A percentile compares a stretch with the other conserved stretches of the same genome.
Conservation (phyloP, 2,113 vertebrate genomes). For the Etheostoma spectabile region DNA sequence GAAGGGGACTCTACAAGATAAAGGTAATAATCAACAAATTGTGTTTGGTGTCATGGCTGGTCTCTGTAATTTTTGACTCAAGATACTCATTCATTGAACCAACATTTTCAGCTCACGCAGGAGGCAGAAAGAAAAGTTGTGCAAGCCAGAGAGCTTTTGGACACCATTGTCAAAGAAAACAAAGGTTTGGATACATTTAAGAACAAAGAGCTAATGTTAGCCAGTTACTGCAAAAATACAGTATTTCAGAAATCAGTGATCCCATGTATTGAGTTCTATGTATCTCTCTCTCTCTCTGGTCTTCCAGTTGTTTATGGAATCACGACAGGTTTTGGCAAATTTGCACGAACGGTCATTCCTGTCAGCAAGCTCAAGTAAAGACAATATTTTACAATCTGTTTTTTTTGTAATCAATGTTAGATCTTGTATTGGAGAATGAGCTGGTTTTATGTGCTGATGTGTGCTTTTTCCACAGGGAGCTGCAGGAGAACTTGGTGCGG, state of each 20-base stretch:
- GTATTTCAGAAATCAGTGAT: neutral
- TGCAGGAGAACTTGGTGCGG: slow-evolving; percentile 97
- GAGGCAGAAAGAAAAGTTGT: slow-evolving; percentile 91
- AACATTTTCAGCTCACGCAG: slow-evolving; percentile 86
- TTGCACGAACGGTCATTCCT: slow-evolving; percentile 96
- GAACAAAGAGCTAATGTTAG: neutral
- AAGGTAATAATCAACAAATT: slow-evolving; percentile 85
- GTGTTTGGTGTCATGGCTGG: slow-evolving; percentile 1
- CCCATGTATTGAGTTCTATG: neutral
- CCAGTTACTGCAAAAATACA: neutral
- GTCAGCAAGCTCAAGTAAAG: slow-evolving; percentile 92
- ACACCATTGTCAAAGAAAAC: slow-evolving; percentile 94
- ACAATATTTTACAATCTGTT: neutral
- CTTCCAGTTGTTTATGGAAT: slow-evolving; percentile 96
- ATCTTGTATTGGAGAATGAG: neutral
- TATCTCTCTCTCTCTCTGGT: slow-evolving; percentile 46
- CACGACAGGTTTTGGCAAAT: slow-evolving; percentile 98
- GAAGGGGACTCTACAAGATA: slow-evolving; percentile 94
- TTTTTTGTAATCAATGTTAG: slow-evolving; percentile 8
- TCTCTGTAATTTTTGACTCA: slow-evolving; percentile 54
- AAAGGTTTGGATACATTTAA: slow-evolving; percentile 83
- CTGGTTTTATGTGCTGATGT: neutral
- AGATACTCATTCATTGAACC: slow-evolving; percentile 2
- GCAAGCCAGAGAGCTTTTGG: slow-evolving; percentile 92
- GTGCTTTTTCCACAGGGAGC: slow-evolving; percentile 86